These are phyloP conservation scores for Alethe castanea DNA, from an alignment of 2,113 vertebrate genomes.

Conservation along the genomic window DNA sequence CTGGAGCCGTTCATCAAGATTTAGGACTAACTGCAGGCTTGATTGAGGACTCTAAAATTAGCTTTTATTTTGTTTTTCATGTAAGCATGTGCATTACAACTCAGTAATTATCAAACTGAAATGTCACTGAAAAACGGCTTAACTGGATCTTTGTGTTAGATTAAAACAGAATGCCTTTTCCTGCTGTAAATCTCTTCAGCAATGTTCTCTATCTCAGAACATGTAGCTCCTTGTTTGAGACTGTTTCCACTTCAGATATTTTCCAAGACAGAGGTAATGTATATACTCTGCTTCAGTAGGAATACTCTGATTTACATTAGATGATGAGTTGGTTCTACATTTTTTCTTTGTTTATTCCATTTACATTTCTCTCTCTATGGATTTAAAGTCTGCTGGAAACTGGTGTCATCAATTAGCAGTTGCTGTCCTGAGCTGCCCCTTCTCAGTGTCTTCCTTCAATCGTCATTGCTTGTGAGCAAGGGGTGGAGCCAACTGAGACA, in stretches of 20 bases:
- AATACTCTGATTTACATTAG: neutral
- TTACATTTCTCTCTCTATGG: neutral
- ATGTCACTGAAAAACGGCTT: slow-evolving; percentile 13
- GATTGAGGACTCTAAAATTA: slow-evolving; percentile 42
- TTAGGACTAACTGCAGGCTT: slow-evolving; percentile 23
- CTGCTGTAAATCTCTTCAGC: neutral
- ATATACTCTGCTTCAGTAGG: neutral
- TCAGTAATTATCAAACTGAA: neutral
- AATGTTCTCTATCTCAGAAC: neutral
- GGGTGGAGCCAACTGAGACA: neutral
- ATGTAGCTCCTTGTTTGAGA: neutral
- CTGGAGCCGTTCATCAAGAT: slow-evolving; percentile 25
- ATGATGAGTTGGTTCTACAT: neutral
- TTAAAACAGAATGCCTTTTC: neutral
- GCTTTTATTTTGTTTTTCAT: slow-evolving; percentile 39
- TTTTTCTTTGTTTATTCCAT: neutral
- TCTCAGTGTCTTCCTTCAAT: neutral
- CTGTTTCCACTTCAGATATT: neutral
- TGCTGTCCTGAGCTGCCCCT: neutral
- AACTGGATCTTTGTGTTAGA: neutral
- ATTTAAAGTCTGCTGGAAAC: neutral
- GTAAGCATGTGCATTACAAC: slow-evolving; percentile 4
- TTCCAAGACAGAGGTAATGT: neutral
- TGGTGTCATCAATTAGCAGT: neutral
- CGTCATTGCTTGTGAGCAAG: neutral